Evolutionary conservation across 1,140 invertebrate species (phyloP), one percentile per base, ranked within the genome.

Genomic region (Plectrocnemia conspersa): DNA sequence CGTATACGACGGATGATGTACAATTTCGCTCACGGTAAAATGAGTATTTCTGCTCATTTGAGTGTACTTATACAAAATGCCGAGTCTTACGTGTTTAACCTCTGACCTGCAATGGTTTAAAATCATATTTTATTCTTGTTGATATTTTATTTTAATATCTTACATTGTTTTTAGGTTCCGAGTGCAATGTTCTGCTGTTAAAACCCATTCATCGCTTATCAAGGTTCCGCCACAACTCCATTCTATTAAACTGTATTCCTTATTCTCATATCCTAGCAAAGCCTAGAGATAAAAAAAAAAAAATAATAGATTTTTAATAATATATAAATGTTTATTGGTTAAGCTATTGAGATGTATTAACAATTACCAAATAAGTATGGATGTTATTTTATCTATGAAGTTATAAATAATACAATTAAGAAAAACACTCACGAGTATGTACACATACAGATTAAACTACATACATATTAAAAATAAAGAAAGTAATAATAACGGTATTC

Each of bases 171-270:
- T 2, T 33, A n/a, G 1, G 24, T 29, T 47, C 7, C 13, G 22
- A 4, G 22, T 6, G 32, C 58, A 61, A 49, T 61, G 58, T 23
- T 42, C 54, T 22, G 58, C 54, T 21, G 54, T 61, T 16, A 61
- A 16, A 36, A 61, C 49, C 42, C 42, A 61, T 27, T 57, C 35
- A 5, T 48, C 35, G 29, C 32, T 57, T 29, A 61, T 56, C 21
- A 61, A 21, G 10, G 54, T 41, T 5, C 58, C 58, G 15, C 63
- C 63, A 47, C 64, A 66, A 15, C 58, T 22, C 44, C 44, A 46
- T 15, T 46, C 44, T 13, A 29, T 29, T 29, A 9, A 11, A 2
- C 3, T 13, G 4, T 18, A 7, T 15, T 18, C 44, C 1, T 3
- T 18, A 3, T 29, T 27, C 10, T 27, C 44, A 15, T 2, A 46